Base-by-base conservation (phyloP, 2,797 vertebrate genomes). In the Hirundo rustica region DNA sequence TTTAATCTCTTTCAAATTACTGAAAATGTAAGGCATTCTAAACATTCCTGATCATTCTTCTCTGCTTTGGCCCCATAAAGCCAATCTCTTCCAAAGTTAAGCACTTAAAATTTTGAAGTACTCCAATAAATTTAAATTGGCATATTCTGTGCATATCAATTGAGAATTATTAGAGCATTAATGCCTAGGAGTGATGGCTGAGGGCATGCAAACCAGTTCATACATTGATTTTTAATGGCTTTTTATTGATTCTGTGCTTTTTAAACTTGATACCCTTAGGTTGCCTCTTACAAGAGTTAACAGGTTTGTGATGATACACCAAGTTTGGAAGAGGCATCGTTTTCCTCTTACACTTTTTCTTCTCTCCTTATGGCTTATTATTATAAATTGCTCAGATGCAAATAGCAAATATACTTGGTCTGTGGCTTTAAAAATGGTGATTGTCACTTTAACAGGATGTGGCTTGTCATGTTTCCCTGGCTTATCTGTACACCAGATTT, bases 221-320 rank as follows among this genome's bases (percentile, higher is more conserved):
- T 96, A 97, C 97, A 96, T 97, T 98, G 98, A 98, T 98, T 98
- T 98, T 98, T 98, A 98, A 98, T 98, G 97, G 98, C 97, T 97
- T 97, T 92, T 96, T 97, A 98, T 98, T 97, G 98, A 98, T 98
- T 97, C 90, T 7, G 27, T 94, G 96, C 97, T 97, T 98, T 97
- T 97, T 96, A 97, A 98, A 96, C 93, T 96, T 78, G 96, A 91
- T 89, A 95, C 94, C 96, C 96, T 91, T 91, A 97, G 94, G 96
- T 97, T 94, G 88, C 55, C 93, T 96, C 72, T 93, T 93, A 94
- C 82, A 85, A 78, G 93, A 94, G 95, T 92, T 97, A 84, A 34
- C 40, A 77, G 81, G 64, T 83, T 91, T 96, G 89, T 82, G 89
- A 73, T 64, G 60, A 84, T 87, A 32, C 7, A 47, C 88, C 62